Evolutionary conservation across 2,797 vertebrate genomes (phyloP), one percentile per base, ranked within the genome.

Genomic region (Octomys mimax): DNA sequence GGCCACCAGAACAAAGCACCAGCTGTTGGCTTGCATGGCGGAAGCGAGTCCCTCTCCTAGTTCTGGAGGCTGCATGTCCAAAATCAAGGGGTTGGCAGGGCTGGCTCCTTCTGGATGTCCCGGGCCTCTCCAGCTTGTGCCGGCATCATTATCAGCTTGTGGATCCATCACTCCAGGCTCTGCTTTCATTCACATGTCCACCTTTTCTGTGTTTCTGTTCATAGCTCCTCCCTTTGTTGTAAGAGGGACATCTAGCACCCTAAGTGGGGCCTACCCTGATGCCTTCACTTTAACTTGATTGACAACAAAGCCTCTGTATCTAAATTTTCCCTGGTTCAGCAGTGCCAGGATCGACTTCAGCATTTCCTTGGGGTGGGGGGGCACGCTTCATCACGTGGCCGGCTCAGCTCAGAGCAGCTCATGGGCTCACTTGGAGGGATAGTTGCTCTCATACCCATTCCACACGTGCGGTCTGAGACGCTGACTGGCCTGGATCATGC

Each of bases 111-210:
- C 83, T 42, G 87, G 36, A 73, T 46, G 13, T 6, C 22, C 12
- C 6, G 11, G 80, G 54, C 39, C 2, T 26, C 39, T 68, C n/a
- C 46, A 21, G 59, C 4, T 42, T 2, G 84, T 39, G 42, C 59
- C 14, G 70, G 28, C 1, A 16, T 49, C 4, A 2, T 77, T 4
- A 36, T 5, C 3, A 0, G 26, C 14, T 18, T 49, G 5, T 1
- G 0, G 59, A 11, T 2, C 0, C 0, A 0, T 18, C 49, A 28
- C 21, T 14, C 54, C 52, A 8, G 26, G 12, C 64, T 21, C 73
- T 19, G 31, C 88, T n/a, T 54, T 52, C 3, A 0, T 13, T 75
- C 21, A 39, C 4, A 0, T 4, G 46, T 33, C 46, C 1, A 0
- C 28, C 68, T 36, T 86, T 54, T 62, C 33, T 70, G 22, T 54